Evolutionary conservation across 2,888 invertebrate genomes (phyloP).

Genomic region (Diarsia rubi): DNA sequence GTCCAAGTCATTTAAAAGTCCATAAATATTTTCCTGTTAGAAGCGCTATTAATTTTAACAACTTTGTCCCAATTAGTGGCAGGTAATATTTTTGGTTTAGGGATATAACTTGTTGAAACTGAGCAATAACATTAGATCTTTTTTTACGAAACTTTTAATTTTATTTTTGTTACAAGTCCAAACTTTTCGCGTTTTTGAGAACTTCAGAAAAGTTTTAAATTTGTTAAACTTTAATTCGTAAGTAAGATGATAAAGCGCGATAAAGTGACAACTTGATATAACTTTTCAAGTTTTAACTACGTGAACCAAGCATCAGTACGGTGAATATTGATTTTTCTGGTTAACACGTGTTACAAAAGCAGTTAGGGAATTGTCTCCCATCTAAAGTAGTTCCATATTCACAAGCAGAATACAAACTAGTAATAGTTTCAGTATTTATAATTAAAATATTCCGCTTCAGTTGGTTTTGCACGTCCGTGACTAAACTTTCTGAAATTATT

Average conservation of each 20-base stretch:
- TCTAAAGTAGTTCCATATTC: background rate
- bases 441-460: conserved; percentile 12
- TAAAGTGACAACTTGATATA: too few species aligned
- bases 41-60: too few species aligned
- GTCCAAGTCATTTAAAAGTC: conserved; percentile 6
- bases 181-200: background rate
- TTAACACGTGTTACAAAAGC: too few species aligned
- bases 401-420: background rate
- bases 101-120: conserved; percentile 15
- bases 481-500: conserved; percentile 23
- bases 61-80: conserved; percentile 17
- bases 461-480: conserved; percentile 2
- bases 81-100: conserved; percentile 12
- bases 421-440: background rate
- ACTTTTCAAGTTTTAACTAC: background rate
- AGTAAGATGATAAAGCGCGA: background rate
- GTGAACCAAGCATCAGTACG: background rate
- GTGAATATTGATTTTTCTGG: background rate
- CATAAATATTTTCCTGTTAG: conserved; percentile 26
- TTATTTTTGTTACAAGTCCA: background rate
- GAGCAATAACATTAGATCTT: background rate
- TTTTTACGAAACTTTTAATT: conserved; percentile 21
- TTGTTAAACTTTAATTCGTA: background rate
- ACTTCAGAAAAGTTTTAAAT: background rate
- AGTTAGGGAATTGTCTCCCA: background rate